Evolutionary conservation across 1,140 invertebrate species (phyloP), one percentile per base, ranked within the genome.

Genomic region (Choristoneura fumiferana): DNA sequence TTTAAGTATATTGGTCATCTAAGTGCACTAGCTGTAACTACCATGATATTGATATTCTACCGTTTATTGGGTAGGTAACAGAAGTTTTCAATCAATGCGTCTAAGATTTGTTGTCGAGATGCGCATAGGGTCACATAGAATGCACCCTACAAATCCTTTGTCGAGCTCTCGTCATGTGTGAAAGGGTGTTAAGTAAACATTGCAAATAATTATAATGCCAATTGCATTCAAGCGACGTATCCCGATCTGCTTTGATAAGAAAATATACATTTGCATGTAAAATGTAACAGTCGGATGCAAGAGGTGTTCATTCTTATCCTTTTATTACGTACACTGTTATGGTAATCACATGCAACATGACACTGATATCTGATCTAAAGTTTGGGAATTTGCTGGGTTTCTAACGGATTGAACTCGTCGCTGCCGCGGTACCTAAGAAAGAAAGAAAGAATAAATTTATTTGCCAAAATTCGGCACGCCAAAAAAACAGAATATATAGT

Each of bases 171-270:
- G 67, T 90, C 87, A 90, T 85, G 84, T 85, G 87, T 84, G 81
- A 90, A 89, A 89, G 87, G 89, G 89, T 89, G 85, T 85, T 89
- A 89, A 90, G 87, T 90, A 90, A 90, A 90, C 89, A 90, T 89
- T 90, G 89, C 83, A 81, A 87, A 90, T 89, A 86, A 89, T 89
- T 89, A 89, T 85, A 83, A 87, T 85, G 76, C 78, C 79, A 82
- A 89, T 83, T 83, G 81, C 78, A 86, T 79, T 78, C 68, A 57
- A 60, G 67, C 64, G 62, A 62, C 63, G 63, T 59, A 69, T 54
- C 22, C 60, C 61, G 76, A 81, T 86, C 58, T 65, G 68, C 71
- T 78, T 80, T 73, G 73, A 84, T 84, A 79, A 82, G 73, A 79
- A 78, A 78, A 68, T 71, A 69, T 65, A 71, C 70, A 87, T 87